Conservation (phyloP, 2,797 vertebrate species). For the Remorina albescens region DNA sequence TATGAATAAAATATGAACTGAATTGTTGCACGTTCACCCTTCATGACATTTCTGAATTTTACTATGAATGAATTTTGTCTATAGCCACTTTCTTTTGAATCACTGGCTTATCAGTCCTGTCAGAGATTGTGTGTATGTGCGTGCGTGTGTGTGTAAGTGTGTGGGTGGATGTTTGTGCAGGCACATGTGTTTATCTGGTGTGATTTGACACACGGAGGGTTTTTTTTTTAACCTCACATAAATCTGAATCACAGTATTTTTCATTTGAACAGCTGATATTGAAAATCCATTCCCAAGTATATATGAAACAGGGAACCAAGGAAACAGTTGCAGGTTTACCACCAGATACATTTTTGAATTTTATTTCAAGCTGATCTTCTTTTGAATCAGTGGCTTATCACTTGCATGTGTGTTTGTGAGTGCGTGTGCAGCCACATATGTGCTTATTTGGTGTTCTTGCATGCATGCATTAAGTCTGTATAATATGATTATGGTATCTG, state of each 20-base stretch:
- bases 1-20: neutral
- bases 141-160: neutral
- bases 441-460: conserved; percentile 60
- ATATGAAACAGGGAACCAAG: neutral
- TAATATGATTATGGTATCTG: conserved; percentile 75
- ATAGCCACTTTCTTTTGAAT: conserved; percentile 22
- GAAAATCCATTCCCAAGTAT: neutral
- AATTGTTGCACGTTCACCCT: neutral
- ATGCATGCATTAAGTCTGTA: conserved; percentile 70
- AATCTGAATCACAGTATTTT: neutral
- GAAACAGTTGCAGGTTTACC: neutral
- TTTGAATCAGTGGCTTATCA: conserved; percentile 26
- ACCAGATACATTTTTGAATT: conserved; percentile 5
- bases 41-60: conserved; percentile 9
- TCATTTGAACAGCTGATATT: neutral
- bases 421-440: conserved; percentile 37
- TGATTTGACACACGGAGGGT: neutral
- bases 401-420: neutral
- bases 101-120: conserved; percentile 20
- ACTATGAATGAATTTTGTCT: conserved; percentile 4
- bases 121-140: conserved; percentile 9
- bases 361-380: conserved; percentile 16
- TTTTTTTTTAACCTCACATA: neutral
- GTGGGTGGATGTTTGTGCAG: too few species aligned
- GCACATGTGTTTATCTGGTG: neutral